Evolutionary conservation across 2,888 invertebrate genomes (phyloP).

Genomic region (Lampropteryx suffumata): DNA sequence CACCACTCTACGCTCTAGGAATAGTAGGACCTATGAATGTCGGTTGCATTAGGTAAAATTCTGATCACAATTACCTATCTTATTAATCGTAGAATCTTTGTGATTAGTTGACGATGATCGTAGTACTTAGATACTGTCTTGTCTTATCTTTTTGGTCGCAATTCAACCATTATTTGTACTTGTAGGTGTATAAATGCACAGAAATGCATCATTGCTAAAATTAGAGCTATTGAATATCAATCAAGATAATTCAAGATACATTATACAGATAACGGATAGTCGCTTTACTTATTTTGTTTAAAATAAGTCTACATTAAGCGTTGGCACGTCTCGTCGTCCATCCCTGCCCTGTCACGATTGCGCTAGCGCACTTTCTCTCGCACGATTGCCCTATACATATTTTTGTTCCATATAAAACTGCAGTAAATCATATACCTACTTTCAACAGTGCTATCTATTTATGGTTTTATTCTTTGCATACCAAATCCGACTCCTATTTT

Average conservation of each 20-base stretch:
- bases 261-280: slow-evolving; percentile 40
- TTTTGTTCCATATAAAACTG: slow-evolving; percentile 48
- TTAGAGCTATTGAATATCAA: slow-evolving; percentile 5
- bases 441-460: slow-evolving; percentile 40
- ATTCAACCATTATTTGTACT: too few relatives aligned
- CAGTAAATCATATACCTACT: slow-evolving; percentile 51
- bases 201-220: too few relatives aligned
- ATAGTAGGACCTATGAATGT: not conserved
- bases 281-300: too few relatives aligned
- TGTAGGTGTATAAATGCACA: too few relatives aligned
- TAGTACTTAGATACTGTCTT: too few relatives aligned
- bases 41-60: not conserved
- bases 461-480: slow-evolving; percentile 8
- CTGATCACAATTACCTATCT: too few relatives aligned
- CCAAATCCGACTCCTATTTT: slow-evolving; percentile 4
- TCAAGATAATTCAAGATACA: slow-evolving; percentile 15
- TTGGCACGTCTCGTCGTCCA: slow-evolving; percentile 36
- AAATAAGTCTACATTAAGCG: too few relatives aligned
- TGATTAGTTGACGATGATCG: too few relatives aligned
- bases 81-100: too few relatives aligned
- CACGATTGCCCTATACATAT: slow-evolving; percentile 73
- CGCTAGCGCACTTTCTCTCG: slow-evolving; percentile 64
- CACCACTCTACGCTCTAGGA: slow-evolving; percentile 1
- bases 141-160: too few relatives aligned
- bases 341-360: slow-evolving; percentile 63